phyloP scores from a whole-genome alignment of 2,797 vertebrate species.

The Dendrocincla fuliginosa region DNA sequence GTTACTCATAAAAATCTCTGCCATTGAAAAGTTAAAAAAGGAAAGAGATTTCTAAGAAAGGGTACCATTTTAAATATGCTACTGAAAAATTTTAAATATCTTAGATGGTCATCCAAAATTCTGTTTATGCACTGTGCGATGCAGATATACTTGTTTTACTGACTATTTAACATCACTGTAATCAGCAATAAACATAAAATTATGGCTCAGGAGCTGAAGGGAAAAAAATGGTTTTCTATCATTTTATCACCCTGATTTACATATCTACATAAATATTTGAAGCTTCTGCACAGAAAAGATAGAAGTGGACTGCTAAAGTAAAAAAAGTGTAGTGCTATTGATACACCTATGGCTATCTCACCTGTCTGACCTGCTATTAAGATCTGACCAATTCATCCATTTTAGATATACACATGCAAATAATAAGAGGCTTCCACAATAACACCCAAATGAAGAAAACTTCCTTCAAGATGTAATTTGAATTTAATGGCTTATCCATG shows the following conservation, averaged over 20 bases:
- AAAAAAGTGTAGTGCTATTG: neutral
- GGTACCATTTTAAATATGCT: neutral
- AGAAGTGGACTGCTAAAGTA: neutral
- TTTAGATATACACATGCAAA: conserved; percentile 30
- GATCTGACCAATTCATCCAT: neutral
- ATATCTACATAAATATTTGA: conserved; percentile 41
- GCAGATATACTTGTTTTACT: conserved; percentile 28
- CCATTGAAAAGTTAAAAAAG: neutral
- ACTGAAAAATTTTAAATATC: neutral
- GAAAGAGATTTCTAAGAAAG: neutral
- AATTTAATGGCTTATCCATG: conserved; percentile 58
- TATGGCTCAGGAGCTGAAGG: neutral
- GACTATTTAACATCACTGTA: conserved; percentile 1
- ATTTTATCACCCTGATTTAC: conserved; percentile 53
- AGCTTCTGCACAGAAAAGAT: conserved; percentile 17
- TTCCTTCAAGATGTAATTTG: conserved; percentile 62
- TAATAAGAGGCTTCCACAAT: conserved; percentile 27
- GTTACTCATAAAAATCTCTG: neutral
- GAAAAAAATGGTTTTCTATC: neutral
- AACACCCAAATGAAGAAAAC: conserved; percentile 4
- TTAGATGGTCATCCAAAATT: neutral
- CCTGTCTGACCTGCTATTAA: neutral
- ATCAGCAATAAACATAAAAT: conserved; percentile 55
- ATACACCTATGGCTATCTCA: neutral
- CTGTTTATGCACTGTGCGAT: conserved; percentile 14